Evolutionary conservation across 2,797 vertebrate genomes (phyloP).

Genomic region (Microctenopoma steveboyesi): DNA sequence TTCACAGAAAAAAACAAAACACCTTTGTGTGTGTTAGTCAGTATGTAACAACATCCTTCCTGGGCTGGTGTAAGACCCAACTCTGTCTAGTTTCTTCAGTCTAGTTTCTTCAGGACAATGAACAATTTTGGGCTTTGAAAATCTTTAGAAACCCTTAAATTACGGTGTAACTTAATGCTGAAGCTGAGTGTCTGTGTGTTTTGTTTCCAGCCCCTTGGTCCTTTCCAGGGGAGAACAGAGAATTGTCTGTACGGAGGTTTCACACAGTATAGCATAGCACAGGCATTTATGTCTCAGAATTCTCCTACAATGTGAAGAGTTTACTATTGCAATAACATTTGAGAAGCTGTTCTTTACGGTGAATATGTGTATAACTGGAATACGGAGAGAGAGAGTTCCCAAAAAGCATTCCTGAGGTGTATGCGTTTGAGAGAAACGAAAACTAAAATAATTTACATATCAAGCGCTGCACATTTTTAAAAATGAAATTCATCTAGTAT

Average conservation of each 20-base stretch:
- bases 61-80: too few relatives aligned
- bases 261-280: conserved; percentile 58
- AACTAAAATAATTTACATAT: not conserved
- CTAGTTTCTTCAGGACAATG: conserved; percentile 62
- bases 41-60: not conserved
- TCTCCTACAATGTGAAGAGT: conserved; percentile 36
- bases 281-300: conserved; percentile 33
- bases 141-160: conserved; percentile 60
- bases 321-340: conserved; percentile 17
- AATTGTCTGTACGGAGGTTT: conserved; percentile 45
- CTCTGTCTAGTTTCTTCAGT: not conserved
- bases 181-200: conserved; percentile 48
- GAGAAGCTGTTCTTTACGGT: not conserved
- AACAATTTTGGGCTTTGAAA: conserved; percentile 76
- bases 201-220: conserved; percentile 46
- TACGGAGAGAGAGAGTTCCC: not conserved
- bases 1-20: not conserved
- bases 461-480: not conserved
- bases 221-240: conserved; percentile 55
- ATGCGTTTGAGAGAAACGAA: not conserved
- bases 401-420: not conserved
- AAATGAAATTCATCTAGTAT: not conserved
- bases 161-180: conserved; percentile 70
- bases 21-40: not conserved
- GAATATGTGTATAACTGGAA: not conserved